A percentile compares a stretch with the other conserved stretches of the same genome.
Conservation (phyloP, 2,888 invertebrate species). For the Polydrusus cervinus region DNA sequence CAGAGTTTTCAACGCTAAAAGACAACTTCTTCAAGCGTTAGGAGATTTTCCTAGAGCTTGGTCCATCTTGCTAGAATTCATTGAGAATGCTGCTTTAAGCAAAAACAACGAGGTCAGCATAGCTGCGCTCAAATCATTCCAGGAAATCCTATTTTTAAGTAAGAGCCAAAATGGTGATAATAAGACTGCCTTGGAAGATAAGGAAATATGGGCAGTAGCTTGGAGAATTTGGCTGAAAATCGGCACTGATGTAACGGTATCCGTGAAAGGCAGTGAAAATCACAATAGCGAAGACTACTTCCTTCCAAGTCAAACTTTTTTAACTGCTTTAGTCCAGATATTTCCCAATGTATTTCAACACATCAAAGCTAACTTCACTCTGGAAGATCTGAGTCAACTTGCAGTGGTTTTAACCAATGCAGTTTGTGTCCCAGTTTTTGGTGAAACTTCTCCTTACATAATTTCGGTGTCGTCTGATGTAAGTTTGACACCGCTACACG, state of each 20-base stretch:
- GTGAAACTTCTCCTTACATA: slow-evolving; percentile 87
- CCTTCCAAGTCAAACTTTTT: slow-evolving; percentile 93
- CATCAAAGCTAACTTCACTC: slow-evolving; percentile 78
- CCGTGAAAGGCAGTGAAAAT: slow-evolving; percentile 70
- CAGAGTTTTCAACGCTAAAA: slow-evolving; percentile 92
- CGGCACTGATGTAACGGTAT: slow-evolving; percentile 84
- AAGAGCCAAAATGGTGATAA: slow-evolving; percentile 72
- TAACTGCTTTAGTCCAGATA: slow-evolving; percentile 95
- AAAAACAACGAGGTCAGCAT: slow-evolving; percentile 97
- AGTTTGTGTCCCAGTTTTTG: slow-evolving; percentile 86
- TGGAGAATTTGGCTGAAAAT: slow-evolving; percentile 93
- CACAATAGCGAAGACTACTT: slow-evolving; percentile 76
- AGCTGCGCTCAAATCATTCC: slow-evolving; percentile 96
- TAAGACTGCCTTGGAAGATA: slow-evolving; percentile 70
- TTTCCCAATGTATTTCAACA: slow-evolving; percentile 96
- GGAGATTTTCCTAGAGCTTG: slow-evolving; percentile 96
- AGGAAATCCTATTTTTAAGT: slow-evolving; percentile 89
- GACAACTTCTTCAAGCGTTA: slow-evolving; percentile 85
- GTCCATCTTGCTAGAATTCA: slow-evolving; percentile 93
- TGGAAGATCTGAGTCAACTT: slow-evolving; percentile 85
- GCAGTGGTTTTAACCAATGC: slow-evolving; percentile 81
- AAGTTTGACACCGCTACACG: slow-evolving; percentile 87
- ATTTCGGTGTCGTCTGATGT: slow-evolving; percentile 83
- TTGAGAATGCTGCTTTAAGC: slow-evolving; percentile 92
- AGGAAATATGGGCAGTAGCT: slow-evolving; percentile 85